Conservation (phyloP, 2,888 invertebrate species). For the Rhamnusium bicolor region DNA sequence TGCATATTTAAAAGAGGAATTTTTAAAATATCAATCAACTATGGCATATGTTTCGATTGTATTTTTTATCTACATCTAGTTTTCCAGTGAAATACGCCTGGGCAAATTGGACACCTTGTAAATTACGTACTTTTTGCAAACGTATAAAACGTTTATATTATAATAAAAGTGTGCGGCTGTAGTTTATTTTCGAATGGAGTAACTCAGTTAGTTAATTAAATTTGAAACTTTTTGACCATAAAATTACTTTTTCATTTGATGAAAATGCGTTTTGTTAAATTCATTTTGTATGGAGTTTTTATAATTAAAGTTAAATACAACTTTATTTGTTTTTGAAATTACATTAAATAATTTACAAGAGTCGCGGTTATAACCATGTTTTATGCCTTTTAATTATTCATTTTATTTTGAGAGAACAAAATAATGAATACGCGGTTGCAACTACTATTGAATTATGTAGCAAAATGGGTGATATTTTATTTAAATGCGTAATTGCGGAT, state of each 20-base stretch:
- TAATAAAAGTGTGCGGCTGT: conserved; percentile 8
- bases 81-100: neutral
- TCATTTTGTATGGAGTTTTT: conserved; percentile 55
- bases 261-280: conserved; percentile 50
- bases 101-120: neutral
- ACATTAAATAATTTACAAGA: conserved; percentile 60
- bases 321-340: conserved; percentile 63
- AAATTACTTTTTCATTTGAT: conserved; percentile 51
- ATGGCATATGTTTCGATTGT: no score
- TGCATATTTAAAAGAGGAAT: no score
- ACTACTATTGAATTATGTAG: conserved; percentile 40
- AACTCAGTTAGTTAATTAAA: conserved; percentile 45
- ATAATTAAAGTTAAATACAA: conserved; percentile 64
- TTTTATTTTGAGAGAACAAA: conserved; percentile 45
- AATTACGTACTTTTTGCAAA: neutral
- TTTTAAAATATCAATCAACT: no score
- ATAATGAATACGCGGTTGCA: conserved; percentile 46
- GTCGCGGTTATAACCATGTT: conserved; percentile 48
- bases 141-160: neutral
- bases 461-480: conserved; percentile 18
- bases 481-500: conserved; percentile 14
- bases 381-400: conserved; percentile 54
- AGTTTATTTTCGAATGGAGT: conserved; percentile 21
- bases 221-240: conserved; percentile 44
- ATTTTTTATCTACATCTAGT: no score